Evolutionary conservation across 2,888 invertebrate genomes (phyloP).

Genomic region (Anthophora plumipes): DNA sequence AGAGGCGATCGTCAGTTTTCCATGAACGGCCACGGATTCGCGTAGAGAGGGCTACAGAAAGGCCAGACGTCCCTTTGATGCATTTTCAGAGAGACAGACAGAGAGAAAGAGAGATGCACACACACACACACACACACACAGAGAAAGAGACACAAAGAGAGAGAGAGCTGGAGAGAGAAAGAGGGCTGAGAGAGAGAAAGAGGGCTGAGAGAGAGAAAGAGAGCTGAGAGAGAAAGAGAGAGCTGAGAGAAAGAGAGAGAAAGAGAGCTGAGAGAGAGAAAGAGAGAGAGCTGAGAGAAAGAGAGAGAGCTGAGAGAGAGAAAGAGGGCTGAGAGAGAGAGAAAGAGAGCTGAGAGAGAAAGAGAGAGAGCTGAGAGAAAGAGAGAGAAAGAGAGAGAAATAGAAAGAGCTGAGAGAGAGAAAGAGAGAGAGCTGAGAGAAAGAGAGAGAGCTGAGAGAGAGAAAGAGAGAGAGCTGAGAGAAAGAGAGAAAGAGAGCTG

Average conservation of each 20-base stretch:
- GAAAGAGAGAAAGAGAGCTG: conserved; percentile 29
- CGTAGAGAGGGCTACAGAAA: conserved; percentile 39
- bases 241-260: background rate
- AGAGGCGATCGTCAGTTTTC: conserved; percentile 37
- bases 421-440: background rate
- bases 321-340: conserved; percentile 42
- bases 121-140: too few species aligned
- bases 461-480: conserved; percentile 13
- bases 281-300: background rate
- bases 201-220: background rate
- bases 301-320: background rate
- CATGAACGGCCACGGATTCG: conserved; percentile 26
- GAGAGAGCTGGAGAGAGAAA: background rate
- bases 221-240: conserved; percentile 7
- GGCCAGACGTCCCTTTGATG: conserved; percentile 62
- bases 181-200: background rate
- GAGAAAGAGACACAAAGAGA: too few species aligned
- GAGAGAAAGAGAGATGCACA: too few species aligned
- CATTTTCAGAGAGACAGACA: conserved; percentile 27
- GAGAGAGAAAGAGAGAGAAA: conserved; percentile 4
- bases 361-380: conserved; percentile 38
- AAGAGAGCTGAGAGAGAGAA: background rate
- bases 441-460: background rate
- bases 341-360: too few species aligned
- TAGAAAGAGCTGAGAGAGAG: too few species aligned